Conservation (phyloP, 23 tunicate species). For the Corella eumyota region DNA sequence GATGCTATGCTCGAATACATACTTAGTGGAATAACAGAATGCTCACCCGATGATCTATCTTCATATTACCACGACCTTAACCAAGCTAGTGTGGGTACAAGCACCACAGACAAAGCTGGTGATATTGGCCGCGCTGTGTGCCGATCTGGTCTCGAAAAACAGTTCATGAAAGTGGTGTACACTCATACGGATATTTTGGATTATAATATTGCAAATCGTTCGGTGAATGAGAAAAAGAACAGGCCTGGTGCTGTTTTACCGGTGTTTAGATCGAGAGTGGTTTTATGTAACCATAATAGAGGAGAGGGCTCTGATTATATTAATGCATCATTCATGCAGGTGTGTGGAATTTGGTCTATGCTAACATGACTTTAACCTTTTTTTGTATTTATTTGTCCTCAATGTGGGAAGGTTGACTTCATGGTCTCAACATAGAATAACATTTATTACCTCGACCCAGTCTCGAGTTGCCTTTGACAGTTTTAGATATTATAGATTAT, state of each 20-base stretch:
- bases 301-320: slow-evolving; percentile 74
- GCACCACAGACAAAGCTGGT: slow-evolving; percentile 3
- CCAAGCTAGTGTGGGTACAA: neutral
- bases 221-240: slow-evolving; percentile 59
- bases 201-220: slow-evolving; percentile 49
- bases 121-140: slow-evolving; percentile 3
- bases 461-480: too few species aligned
- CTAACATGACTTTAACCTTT: neutral
- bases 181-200: slow-evolving; percentile 18
- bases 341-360: slow-evolving; percentile 1
- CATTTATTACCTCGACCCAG: too few species aligned
- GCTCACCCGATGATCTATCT: slow-evolving; percentile 24
- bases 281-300: slow-evolving; percentile 42
- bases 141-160: slow-evolving; percentile 47
- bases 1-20: slow-evolving; percentile 73
- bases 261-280: slow-evolving; percentile 54
- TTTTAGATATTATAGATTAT: too few species aligned
- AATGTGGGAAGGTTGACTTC: too few species aligned
- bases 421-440: too few species aligned
- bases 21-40: slow-evolving; percentile 57
- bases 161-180: slow-evolving; percentile 55
- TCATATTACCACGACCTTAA: slow-evolving; percentile 23
- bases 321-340: slow-evolving; percentile 79
- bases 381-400: too few species aligned
- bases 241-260: slow-evolving; percentile 67